Base-by-base conservation (phyloP, 1,140 invertebrate genomes). In the Mycetomoellerius zeteki region DNA sequence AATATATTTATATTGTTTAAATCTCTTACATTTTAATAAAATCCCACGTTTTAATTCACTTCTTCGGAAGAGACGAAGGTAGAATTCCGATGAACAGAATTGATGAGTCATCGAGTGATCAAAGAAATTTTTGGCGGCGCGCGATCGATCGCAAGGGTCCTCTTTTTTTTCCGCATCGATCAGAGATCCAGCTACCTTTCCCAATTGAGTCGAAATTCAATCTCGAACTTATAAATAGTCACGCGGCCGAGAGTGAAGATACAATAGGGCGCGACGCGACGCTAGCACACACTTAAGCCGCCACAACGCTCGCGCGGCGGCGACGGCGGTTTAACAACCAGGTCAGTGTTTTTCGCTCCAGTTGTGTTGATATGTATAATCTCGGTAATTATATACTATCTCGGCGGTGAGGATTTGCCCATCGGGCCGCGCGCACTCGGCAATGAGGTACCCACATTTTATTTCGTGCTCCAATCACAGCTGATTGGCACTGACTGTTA, bases 331-430 rank as follows among this genome's bases (percentile, higher is more conserved):
- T 92, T 94, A 94, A 93, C 93, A 92, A 94, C 86, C 92, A 87
- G 92, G 91, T 93, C 92, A 92, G 87, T 91, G 85, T 93, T 94
- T 93, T 94, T 94, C 93, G 92, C 93, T 93, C 93, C 88, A 94
- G 91, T 94, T 94, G 93, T 91, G 91, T 92, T 92, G 93, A 94
- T 94, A 93, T 94, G 91, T 94, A 93, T 94, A 93, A 93, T 94
- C 93, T 91, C 78, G 82, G 89, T 94, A 92, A 94, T 93, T 94
- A 94, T 92, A 94, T 92, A 93, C 86, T 87, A 84, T 81, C 64
- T 43, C 77, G 85, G 50, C 86, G 89, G 90, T 75, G 77, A 90
- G 80, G 88, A 90, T 88, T 86, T 88, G 88, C 87, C 88, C 76
- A 50, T 76, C 75, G 52, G 81, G 27, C 27, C 58, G 69, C 47